Conservation (phyloP, 1,140 invertebrate species). For the Papilio dardanus region DNA sequence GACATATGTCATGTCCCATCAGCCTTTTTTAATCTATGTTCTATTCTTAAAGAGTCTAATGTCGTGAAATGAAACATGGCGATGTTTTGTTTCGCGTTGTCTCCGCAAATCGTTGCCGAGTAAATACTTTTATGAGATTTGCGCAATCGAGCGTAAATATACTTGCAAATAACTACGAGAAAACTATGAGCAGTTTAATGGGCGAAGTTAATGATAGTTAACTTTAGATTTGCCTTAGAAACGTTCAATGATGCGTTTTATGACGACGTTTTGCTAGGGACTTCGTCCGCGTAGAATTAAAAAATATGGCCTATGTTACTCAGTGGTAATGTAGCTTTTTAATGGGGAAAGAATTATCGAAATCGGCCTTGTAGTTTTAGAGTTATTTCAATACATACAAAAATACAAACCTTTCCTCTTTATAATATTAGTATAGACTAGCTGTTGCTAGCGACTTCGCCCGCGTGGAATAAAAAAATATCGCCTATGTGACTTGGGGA, state of each 20-base stretch:
- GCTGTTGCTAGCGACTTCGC: too few relatives aligned
- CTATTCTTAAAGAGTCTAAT: neutral
- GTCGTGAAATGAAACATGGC: neutral
- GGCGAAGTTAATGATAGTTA: neutral
- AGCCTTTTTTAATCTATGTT: too few relatives aligned
- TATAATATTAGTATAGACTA: too few relatives aligned
- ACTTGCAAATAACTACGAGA: neutral
- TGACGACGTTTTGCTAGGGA: neutral
- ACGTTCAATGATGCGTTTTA: neutral
- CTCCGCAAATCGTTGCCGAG: neutral
- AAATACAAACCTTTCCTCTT: too few relatives aligned
- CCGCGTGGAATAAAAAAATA: too few relatives aligned
- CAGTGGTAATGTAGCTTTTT: too few relatives aligned
- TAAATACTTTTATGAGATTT: constrained; percentile 1
- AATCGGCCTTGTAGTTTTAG: too few relatives aligned
- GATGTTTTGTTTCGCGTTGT: constrained; percentile 1
- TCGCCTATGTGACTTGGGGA: too few relatives aligned
- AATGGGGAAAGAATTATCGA: too few relatives aligned
- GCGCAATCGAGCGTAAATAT: neutral
- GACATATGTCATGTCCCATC: too few relatives aligned
- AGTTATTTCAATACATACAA: too few relatives aligned
- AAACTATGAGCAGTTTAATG: neutral
- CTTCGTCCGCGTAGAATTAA: neutral
- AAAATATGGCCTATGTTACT: too few relatives aligned
- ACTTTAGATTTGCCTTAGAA: neutral